Base-by-base conservation (phyloP, 1,140 invertebrate genomes). In the Melitaea cinxia region DNA sequence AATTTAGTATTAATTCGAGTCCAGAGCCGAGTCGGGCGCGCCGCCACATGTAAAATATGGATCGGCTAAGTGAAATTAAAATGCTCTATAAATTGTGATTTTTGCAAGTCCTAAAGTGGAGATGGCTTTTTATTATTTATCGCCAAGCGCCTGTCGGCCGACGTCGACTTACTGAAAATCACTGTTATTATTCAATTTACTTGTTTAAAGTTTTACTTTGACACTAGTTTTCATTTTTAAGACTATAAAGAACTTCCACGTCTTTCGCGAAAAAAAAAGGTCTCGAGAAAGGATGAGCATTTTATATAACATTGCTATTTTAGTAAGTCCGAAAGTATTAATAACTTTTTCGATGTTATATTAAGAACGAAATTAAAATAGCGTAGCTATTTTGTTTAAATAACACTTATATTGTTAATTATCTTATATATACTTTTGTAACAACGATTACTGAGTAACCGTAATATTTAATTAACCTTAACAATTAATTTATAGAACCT, bases 31-130 rank as follows among this genome's bases (percentile, higher is more conserved):
- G 75, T 80, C 77, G 81, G 79, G 80, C 79, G 77, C 80, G 80
- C 85, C 79, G 77, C 88, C 88, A 91, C 86, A 91, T 89, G 88
- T 91, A 91, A 91, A 91, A 91, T 91, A 91, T 91, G 88, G 83
- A 89, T 87, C 86, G 85, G 83, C 86, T 91, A 91, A 91, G 85
- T 89, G 86, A 91, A 91, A 91, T 91, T 91, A 91, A 91, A 89
- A 89, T 86, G 86, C 82, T 88, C 88, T 89, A 91, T 91, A 91
- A 91, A 91, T 91, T 89, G 86, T 88, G 86, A 91, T 89, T 91
- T 91, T 91, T 89, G 85, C 86, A 89, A 91, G 86, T 88, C 85
- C 86, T 91, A 88, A 91, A 91, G 86, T 89, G 85, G 88, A 89
- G 83, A 88, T 88, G 83, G 85, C 84, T 88, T 86, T 89, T 87